Percentiles rank a stretch among this genome's conserved stretches.
These are phyloP conservation scores for Rostratula benghalensis DNA, from an alignment of 2,113 vertebrate genomes.

Conservation along the genomic window DNA sequence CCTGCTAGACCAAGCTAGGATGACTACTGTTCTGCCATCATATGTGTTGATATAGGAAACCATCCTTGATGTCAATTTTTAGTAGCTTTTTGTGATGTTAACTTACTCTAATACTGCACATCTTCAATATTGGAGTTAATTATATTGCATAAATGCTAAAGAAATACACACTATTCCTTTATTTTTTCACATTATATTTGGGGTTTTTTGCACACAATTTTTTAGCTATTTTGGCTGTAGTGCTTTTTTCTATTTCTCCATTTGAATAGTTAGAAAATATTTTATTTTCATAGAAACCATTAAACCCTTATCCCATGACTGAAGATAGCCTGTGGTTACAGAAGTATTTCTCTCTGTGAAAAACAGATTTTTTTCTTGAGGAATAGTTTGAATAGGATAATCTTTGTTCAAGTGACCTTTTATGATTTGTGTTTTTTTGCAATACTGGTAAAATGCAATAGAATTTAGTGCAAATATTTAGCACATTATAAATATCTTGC, in stretches of 20 bases:
- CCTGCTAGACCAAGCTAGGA: no score
- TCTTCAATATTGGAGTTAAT: not conserved
- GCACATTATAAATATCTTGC: not conserved
- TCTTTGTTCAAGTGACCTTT: not conserved
- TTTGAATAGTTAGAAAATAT: not conserved
- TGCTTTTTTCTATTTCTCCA: not conserved
- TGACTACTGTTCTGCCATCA: not conserved
- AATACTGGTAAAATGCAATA: not conserved
- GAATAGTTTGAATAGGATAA: not conserved
- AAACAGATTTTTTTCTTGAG: not conserved
- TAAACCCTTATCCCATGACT: not conserved
- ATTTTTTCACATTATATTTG: not conserved
- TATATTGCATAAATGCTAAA: not conserved
- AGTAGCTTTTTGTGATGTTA: not conserved
- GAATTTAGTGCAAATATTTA: not conserved
- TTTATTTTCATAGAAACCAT: not conserved
- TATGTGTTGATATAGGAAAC: not conserved
- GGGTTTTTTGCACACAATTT: not conserved
- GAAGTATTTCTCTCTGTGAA: not conserved
- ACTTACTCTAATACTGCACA: accelerated
- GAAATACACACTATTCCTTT: not conserved
- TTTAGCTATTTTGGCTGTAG: not conserved
- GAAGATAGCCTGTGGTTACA: not conserved
- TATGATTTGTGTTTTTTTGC: not conserved
- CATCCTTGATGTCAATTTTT: not conserved